Conservation (phyloP, 2,888 invertebrate species). For the Eilema depressum region DNA sequence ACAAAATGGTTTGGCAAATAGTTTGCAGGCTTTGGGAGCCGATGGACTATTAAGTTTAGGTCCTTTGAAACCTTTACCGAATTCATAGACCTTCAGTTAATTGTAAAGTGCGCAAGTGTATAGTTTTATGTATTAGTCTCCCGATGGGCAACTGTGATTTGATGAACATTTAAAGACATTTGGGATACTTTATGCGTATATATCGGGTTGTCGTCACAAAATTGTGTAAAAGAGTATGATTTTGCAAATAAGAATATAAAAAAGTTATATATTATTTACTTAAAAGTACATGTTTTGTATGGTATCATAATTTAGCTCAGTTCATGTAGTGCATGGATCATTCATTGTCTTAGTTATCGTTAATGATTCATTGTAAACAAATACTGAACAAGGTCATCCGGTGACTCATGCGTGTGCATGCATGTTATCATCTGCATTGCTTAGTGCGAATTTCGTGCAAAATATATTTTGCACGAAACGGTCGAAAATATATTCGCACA, state of each 20-base stretch:
- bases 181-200: conserved; percentile 4
- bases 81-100: conserved; percentile 59
- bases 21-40: conserved; percentile 89
- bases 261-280: conserved; percentile 12
- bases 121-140: conserved; percentile 18
- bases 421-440: neutral
- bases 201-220: conserved; percentile 8
- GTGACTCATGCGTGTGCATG: neutral
- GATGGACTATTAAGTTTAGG: conserved; percentile 91
- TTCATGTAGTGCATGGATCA: neutral
- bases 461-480: neutral
- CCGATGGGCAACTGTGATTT: conserved; percentile 16
- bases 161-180: conserved; percentile 11
- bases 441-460: neutral
- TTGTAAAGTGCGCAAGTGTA: neutral
- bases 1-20: conserved; percentile 86
- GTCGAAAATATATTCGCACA: too few species aligned
- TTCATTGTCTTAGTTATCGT: neutral
- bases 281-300: conserved; percentile 19
- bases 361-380: neutral
- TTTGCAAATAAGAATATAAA: neutral
- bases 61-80: conserved; percentile 88
- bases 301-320: neutral
- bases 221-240: neutral
- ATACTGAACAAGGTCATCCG: neutral